Base-by-base conservation (phyloP, 2,797 vertebrate genomes). In the Protonibea diacanthus region DNA sequence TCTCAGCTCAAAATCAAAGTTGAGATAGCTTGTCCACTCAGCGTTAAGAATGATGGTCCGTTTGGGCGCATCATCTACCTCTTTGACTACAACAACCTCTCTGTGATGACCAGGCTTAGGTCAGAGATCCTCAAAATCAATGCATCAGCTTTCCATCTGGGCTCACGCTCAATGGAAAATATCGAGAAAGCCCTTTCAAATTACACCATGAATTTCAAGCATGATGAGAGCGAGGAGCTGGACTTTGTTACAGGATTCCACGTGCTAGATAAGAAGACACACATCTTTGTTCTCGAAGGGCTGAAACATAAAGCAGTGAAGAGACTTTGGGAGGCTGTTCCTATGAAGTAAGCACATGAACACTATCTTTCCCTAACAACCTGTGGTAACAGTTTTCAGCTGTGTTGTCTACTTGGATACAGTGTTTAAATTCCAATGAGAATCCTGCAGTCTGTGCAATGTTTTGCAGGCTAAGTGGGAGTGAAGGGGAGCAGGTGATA, bases 181-280 rank as follows among this genome's bases (percentile, higher is more conserved):
- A 38, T 85, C 0, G 80, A 93, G 72, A 89, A 77, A 69, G 82
- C 89, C 73, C 89, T 96, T 11, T 88, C 89, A 0, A 91, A 93
- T 71, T 87, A 92, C 80, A 89, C 53, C 42, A 82, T 94, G 68
- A 88, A 86, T 38, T 74, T 85, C 25, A 57, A 91, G 77, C 62
- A 72, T 25, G 81, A 86, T 78, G 84, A 91, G 3, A 89, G 81
- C 80, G 83, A 66, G 3, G 63, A 90, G 51, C 82, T 96, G 81
- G 95, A 98, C 67, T 74, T 96, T 73, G 86, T 98, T 79, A 96
- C 96, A 0, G 96, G 97, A 60, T 96, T 98, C 92, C 96, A 97
- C 21, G 57, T 97, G 71, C 27, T 92, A 68, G 96, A 98, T 59
- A 94, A 93, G 55, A 80, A 49, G 74, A 76, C 83, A 17, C 94